phyloP scores from a whole-genome alignment of 2,797 vertebrate genomes.

The Pseudocheirus occidentalis region DNA sequence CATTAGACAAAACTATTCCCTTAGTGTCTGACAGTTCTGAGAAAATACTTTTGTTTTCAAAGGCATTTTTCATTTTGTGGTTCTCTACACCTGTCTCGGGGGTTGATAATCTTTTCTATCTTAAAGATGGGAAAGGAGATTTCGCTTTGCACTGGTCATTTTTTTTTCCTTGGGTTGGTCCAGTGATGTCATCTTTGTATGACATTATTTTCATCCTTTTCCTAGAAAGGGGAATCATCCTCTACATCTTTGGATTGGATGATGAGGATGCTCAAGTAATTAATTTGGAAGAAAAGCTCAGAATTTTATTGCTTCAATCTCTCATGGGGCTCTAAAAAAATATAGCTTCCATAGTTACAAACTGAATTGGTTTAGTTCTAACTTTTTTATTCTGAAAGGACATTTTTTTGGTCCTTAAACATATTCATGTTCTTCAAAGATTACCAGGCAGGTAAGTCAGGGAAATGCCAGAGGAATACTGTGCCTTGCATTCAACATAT shows the following conservation, averaged over 20 bases:
- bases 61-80: slow-evolving; percentile 84
- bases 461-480: not conserved
- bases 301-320: slow-evolving; percentile 81
- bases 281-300: slow-evolving; percentile 87
- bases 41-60: slow-evolving; percentile 84
- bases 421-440: not conserved
- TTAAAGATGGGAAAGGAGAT: slow-evolving; percentile 87
- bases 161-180: slow-evolving; percentile 85
- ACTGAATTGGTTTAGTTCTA: slow-evolving; percentile 85
- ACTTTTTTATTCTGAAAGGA: slow-evolving; percentile 65
- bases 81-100: slow-evolving; percentile 84
- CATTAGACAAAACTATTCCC: slow-evolving; percentile 84
- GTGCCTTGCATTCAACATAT: not conserved
- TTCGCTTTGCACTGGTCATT: slow-evolving; percentile 86
- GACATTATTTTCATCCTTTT: slow-evolving; percentile 81
- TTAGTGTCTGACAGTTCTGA: slow-evolving; percentile 86
- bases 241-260: slow-evolving; percentile 85
- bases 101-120: slow-evolving; percentile 81
- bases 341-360: slow-evolving; percentile 86
- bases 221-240: slow-evolving; percentile 84
- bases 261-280: slow-evolving; percentile 86
- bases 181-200: slow-evolving; percentile 73
- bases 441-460: not conserved
- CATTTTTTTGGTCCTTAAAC: not conserved
- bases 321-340: slow-evolving; percentile 85